These are phyloP conservation scores for Platycnemis pennipes DNA, from an alignment of 2,888 invertebrate genomes.

Conservation along the genomic window DNA sequence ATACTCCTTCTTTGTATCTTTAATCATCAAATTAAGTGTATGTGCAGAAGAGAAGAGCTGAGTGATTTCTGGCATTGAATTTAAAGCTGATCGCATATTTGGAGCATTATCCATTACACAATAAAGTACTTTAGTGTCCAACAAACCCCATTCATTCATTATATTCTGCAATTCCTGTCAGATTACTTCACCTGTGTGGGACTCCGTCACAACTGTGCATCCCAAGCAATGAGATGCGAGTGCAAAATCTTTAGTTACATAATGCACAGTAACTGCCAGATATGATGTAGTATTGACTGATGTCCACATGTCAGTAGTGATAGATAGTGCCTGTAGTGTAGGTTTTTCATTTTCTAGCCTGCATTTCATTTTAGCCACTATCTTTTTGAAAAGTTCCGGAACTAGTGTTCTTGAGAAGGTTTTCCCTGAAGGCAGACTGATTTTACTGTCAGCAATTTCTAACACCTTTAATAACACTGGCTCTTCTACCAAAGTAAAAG, in stretches of 20 bases:
- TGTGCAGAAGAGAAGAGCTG: background rate
- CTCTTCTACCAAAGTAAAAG: background rate
- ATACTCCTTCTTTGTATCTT: background rate
- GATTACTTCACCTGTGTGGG: background rate
- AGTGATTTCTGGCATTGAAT: background rate
- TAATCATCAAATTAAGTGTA: background rate
- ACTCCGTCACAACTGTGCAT: background rate
- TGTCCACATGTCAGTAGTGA: background rate
- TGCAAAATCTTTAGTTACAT: background rate
- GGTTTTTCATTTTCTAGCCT: background rate
- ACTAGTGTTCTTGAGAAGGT: slow-evolving; percentile 1
- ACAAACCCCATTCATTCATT: background rate
- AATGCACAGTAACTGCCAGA: background rate
- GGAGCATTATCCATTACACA: background rate
- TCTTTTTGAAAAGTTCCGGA: background rate
- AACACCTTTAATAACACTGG: background rate
- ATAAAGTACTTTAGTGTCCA: background rate
- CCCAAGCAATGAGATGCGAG: background rate
- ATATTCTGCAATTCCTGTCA: background rate
- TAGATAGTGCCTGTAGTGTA: background rate
- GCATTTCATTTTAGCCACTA: background rate
- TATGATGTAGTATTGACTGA: background rate
- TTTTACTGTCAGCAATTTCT: background rate
- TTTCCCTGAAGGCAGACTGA: background rate
- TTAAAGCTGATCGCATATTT: background rate